Percentiles rank a stretch among this genome's conserved stretches.
Conservation (phyloP, 2,797 vertebrate species). For the Amblyraja radiata region DNA sequence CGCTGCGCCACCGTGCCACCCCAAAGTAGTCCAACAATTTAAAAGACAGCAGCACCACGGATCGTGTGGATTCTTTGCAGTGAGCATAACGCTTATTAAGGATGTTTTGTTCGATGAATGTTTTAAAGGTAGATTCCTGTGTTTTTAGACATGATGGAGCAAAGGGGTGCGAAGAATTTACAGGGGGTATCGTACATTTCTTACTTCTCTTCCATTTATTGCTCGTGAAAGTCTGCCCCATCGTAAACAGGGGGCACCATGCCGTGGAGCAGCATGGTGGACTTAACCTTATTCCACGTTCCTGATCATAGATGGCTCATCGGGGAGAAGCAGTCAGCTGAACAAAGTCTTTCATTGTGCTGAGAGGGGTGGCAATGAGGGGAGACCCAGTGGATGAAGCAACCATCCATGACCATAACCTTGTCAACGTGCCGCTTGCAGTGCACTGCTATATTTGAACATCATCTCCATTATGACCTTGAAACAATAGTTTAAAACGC, state of each 20-base stretch:
- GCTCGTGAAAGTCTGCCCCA: neutral
- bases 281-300: neutral
- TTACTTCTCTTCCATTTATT: neutral
- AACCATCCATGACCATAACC: neutral
- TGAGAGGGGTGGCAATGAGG: neutral
- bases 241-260: neutral
- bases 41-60: too few relatives aligned
- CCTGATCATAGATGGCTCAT: neutral
- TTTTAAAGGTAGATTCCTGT: neutral
- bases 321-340: slow-evolving; percentile 5
- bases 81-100: neutral
- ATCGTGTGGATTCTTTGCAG: too few relatives aligned
- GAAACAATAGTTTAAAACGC: neutral
- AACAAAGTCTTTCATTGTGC: neutral
- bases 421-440: too few relatives aligned
- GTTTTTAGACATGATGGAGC: neutral
- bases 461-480: neutral
- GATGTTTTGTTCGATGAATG: too few relatives aligned
- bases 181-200: too few relatives aligned
- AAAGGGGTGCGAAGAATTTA: neutral
- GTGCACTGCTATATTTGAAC: neutral
- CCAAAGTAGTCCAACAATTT: too few relatives aligned
- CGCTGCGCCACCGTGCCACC: too few relatives aligned
- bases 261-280: neutral
- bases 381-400: neutral